A percentile compares a stretch with the other conserved stretches of the same genome.
These are phyloP conservation scores for Drosophila falleni DNA, from an alignment of 2,888 invertebrate species.

Conservation along the genomic window DNA sequence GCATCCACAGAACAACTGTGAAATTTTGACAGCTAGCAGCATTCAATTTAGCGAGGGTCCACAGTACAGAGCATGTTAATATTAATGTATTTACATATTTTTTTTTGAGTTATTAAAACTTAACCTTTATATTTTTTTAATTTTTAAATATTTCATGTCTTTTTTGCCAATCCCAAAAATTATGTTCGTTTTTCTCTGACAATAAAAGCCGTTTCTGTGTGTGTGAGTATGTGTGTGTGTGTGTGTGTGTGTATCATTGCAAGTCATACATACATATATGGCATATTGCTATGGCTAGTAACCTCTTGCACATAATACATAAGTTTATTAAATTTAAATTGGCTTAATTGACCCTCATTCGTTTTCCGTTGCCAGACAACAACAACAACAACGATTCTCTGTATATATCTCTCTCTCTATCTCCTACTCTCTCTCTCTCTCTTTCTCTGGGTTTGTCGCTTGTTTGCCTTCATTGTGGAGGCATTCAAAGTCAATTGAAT, in stretches of 20 bases:
- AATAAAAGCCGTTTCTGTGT: neutral
- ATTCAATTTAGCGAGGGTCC: slow-evolving; percentile 21
- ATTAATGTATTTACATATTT: slow-evolving; percentile 54
- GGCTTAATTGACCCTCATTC: slow-evolving; percentile 86
- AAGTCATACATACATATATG: slow-evolving; percentile 46
- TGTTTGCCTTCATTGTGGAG: slow-evolving; percentile 76
- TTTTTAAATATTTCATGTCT: slow-evolving; percentile 39
- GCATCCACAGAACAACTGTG: slow-evolving; percentile 1
- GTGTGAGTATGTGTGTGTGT: slow-evolving; percentile 6
- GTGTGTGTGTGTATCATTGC: slow-evolving; percentile 60
- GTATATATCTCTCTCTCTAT: neutral
- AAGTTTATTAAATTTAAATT: slow-evolving; percentile 86
- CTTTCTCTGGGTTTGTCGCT: slow-evolving; percentile 34
- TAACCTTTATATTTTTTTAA: slow-evolving; percentile 47
- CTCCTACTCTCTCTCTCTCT: slow-evolving; percentile 9
- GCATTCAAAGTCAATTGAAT: slow-evolving; percentile 79
- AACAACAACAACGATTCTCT: slow-evolving; percentile 46
- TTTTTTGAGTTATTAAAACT: slow-evolving; percentile 66
- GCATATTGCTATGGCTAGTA: slow-evolving; percentile 73
- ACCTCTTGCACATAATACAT: slow-evolving; percentile 84
- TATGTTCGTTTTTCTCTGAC: neutral
- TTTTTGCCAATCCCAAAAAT: slow-evolving; percentile 57
- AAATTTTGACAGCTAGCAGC: slow-evolving; percentile 54
- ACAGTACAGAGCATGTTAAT: slow-evolving; percentile 18
- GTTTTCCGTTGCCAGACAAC: slow-evolving; percentile 73